Evolutionary conservation across 2,888 invertebrate species (phyloP).

Genomic region (Patella pellucida): DNA sequence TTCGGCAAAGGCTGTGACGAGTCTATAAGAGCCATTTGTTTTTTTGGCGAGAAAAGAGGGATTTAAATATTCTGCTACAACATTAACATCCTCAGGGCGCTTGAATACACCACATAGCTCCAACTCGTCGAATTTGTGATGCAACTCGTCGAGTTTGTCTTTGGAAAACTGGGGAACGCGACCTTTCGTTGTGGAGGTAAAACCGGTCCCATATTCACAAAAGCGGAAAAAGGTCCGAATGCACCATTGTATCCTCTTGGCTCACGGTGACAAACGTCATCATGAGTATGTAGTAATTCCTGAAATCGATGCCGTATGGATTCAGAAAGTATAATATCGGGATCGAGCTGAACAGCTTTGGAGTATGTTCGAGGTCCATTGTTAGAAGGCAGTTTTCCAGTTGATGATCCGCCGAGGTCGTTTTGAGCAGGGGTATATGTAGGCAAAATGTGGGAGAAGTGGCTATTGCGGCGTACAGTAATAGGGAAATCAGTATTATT

Average conservation of each 20-base stretch:
- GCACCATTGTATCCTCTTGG: slow-evolving; percentile 28
- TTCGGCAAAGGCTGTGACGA: slow-evolving; percentile 36
- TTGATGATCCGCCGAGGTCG: not conserved
- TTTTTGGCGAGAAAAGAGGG: slow-evolving; percentile 38
- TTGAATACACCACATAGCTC: slow-evolving; percentile 35
- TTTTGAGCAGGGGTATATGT: not conserved
- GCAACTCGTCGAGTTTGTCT: slow-evolving; percentile 38
- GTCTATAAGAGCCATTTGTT: slow-evolving; percentile 25
- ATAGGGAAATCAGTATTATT: slow-evolving; percentile 23
- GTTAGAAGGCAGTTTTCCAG: not conserved
- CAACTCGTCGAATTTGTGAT: slow-evolving; percentile 44
- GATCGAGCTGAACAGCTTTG: slow-evolving; percentile 23
- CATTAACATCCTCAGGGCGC: slow-evolving; percentile 31
- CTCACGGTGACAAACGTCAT: slow-evolving; percentile 29
- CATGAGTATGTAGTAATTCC: slow-evolving; percentile 22
- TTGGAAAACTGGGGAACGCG: slow-evolving; percentile 41
- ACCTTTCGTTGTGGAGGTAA: slow-evolving; percentile 45
- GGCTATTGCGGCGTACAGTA: slow-evolving; percentile 16
- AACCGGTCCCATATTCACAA: slow-evolving; percentile 40
- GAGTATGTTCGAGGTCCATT: slow-evolving; percentile 9
- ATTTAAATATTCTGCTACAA: slow-evolving; percentile 39
- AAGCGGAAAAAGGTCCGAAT: not conserved
- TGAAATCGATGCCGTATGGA: slow-evolving; percentile 18
- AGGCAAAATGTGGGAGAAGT: slow-evolving; percentile 20
- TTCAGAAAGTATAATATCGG: slow-evolving; percentile 22